Conservation (phyloP, 2,113 vertebrate genomes). For the Charadrius vociferus region DNA sequence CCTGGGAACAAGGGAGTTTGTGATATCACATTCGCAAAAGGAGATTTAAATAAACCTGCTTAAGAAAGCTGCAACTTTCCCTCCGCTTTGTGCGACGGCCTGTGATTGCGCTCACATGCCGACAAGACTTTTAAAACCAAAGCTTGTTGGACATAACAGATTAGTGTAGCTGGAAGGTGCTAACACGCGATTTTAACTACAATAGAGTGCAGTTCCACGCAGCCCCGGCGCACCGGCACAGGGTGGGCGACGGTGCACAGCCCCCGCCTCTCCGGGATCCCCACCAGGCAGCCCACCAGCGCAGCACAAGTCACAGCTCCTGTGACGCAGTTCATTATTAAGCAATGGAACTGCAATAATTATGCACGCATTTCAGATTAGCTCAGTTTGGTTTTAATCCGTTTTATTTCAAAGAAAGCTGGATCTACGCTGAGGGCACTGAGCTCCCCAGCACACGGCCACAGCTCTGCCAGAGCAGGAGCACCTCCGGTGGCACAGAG, state of each 20-base stretch:
- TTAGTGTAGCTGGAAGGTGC: not conserved
- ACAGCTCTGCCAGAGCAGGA: fast-evolving
- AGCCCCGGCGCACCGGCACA: not conserved
- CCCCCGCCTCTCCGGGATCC: not conserved
- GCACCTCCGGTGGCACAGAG: fast-evolving
- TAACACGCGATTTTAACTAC: too few species aligned
- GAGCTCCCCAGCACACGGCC: fast-evolving
- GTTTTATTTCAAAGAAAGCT: not conserved
- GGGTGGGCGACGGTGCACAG: not conserved
- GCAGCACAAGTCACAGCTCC: not conserved
- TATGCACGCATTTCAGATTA: fast-evolving
- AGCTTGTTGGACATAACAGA: not conserved
- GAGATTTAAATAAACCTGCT: not conserved
- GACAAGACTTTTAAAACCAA: not conserved
- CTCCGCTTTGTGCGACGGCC: fast-evolving
- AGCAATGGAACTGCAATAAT: not conserved
- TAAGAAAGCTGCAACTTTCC: not conserved
- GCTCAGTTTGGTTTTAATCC: not conserved
- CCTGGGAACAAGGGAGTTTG: not conserved
- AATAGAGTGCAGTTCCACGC: fast-evolving
- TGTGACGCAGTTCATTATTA: not conserved
- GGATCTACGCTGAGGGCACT: not conserved
- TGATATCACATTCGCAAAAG: not conserved
- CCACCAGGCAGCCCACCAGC: not conserved
- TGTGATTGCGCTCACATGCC: fast-evolving